Percentiles rank a stretch among this genome's conserved stretches.
phyloP scores from a whole-genome alignment of 2,888 invertebrate species.

The Oligia strigilis region DNA sequence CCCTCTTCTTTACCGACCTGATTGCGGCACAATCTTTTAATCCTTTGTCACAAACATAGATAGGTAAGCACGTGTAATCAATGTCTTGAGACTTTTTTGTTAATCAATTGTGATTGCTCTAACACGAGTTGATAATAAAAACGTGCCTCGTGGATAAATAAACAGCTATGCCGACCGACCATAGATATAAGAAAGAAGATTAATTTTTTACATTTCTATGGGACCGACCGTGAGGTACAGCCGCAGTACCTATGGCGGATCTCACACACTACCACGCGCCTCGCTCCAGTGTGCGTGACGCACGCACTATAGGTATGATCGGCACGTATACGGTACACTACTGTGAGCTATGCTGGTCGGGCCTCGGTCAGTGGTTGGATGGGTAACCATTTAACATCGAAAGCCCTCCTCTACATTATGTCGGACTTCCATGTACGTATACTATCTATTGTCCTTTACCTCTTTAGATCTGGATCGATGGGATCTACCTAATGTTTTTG shows the following conservation, averaged over 20 bases:
- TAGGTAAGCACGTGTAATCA: conserved; percentile 13
- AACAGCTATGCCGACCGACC: background rate
- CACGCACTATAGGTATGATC: background rate
- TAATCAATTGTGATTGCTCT: background rate
- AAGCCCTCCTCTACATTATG: background rate
- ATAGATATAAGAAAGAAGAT: no score
- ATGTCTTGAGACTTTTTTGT: conserved; percentile 1
- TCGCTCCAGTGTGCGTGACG: no score
- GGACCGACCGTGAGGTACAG: background rate
- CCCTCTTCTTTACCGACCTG: background rate
- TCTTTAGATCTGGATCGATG: background rate
- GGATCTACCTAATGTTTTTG: background rate
- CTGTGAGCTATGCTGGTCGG: background rate
- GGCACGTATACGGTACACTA: background rate
- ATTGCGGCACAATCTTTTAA: conserved; percentile 14
- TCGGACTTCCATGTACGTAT: no score
- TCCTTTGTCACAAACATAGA: conserved; percentile 1
- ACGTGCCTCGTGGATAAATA: conserved; percentile 11
- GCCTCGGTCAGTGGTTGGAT: background rate
- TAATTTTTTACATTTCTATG: no score
- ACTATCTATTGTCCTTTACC: background rate
- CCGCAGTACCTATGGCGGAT: no score
- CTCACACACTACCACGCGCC: no score
- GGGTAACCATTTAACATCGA: background rate
- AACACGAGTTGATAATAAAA: conserved; percentile 7